Evolutionary conservation across 2,113 vertebrate species (phyloP).

Genomic region (Carettochelys insculpta): DNA sequence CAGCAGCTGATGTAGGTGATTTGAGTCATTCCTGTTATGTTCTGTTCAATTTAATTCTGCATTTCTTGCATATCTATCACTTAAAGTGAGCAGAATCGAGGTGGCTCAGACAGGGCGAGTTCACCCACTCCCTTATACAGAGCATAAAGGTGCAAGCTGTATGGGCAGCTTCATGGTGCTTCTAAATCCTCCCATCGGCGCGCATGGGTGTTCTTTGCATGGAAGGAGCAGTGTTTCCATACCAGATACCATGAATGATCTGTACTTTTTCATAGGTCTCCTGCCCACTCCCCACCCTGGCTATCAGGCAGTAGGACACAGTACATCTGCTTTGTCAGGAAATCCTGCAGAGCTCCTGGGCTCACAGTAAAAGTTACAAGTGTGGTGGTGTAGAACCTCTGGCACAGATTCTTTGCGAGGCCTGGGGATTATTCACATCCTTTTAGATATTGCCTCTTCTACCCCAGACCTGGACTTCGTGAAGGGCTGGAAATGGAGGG

Average conservation of each 20-base stretch:
- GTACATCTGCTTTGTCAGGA: neutral
- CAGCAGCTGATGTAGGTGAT: neutral
- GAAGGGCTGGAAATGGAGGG: neutral
- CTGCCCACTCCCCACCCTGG: neutral
- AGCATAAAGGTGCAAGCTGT: neutral
- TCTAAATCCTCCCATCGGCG: neutral
- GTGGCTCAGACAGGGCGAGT: neutral
- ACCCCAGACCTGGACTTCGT: neutral
- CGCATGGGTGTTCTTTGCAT: neutral
- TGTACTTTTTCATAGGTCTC: neutral
- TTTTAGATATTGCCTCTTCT: neutral
- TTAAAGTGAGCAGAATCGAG: neutral
- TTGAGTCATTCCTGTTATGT: neutral
- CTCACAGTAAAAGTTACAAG: neutral
- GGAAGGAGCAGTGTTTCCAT: neutral
- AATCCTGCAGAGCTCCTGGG: neutral
- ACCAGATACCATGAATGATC: neutral
- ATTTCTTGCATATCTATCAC: neutral
- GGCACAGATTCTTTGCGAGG: neutral
- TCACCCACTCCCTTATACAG: no score
- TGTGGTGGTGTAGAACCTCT: neutral
- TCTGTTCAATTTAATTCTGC: neutral
- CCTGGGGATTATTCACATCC: neutral
- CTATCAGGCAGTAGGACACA: neutral
- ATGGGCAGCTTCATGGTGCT: neutral